phyloP scores from a whole-genome alignment of 2,797 vertebrate species.

The Synaphobranchus kaupii region DNA sequence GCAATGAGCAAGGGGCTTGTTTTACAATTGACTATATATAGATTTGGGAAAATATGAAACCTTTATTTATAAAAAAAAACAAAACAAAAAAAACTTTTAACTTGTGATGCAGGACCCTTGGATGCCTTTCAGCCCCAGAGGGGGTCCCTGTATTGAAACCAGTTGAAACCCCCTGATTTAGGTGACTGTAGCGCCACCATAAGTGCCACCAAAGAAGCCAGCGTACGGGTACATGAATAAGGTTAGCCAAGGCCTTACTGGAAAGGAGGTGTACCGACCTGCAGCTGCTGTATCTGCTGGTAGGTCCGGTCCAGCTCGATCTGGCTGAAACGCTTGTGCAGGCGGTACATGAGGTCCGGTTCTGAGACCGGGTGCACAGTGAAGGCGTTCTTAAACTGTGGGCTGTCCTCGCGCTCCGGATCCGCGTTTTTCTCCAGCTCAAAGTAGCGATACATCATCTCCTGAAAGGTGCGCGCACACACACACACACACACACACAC shows the following conservation, averaged over 20 bases:
- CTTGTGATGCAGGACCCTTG: no score
- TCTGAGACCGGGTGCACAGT: slow-evolving; percentile 89
- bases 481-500: background rate
- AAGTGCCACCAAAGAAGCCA: background rate
- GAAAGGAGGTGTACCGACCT: slow-evolving; percentile 71
- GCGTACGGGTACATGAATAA: background rate
- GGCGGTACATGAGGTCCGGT: slow-evolving; percentile 87
- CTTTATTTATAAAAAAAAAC: no score
- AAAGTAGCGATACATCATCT: slow-evolving; percentile 86
- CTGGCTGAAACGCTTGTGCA: slow-evolving; percentile 91
- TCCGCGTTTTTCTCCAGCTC: slow-evolving; percentile 91
- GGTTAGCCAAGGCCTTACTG: no score
- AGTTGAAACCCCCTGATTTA: no score
- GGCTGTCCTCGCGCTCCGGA: slow-evolving; percentile 84
- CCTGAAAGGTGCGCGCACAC: slow-evolving; percentile 65
- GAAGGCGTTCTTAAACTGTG: slow-evolving; percentile 82
- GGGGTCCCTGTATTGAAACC: no score
- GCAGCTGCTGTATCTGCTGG: slow-evolving; percentile 86
- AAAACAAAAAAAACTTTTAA: no score
- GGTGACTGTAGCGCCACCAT: no score
- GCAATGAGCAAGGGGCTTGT: no score
- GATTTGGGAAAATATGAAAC: no score
- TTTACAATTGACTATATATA: no score
- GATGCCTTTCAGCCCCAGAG: no score
- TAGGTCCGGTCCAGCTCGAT: slow-evolving; percentile 89